Conservation (phyloP, 2,888 invertebrate genomes). For the Pocota personata region DNA sequence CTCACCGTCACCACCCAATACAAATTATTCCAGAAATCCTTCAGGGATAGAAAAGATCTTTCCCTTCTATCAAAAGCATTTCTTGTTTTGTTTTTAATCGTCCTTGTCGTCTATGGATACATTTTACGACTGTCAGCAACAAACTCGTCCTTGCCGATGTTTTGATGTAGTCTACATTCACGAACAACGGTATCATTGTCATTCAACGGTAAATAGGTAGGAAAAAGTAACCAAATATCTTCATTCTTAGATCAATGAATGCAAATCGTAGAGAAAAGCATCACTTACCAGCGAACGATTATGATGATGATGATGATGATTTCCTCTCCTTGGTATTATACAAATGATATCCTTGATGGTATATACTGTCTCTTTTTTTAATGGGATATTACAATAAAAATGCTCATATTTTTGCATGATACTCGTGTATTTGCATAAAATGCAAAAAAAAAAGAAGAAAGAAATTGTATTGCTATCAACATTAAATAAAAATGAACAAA, state of each 20-base stretch:
- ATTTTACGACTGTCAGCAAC: conserved; percentile 22
- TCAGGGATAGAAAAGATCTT: neutral
- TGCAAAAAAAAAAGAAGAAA: neutral
- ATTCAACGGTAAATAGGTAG: neutral
- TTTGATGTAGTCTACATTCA: conserved; percentile 2
- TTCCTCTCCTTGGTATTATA: conserved; percentile 3
- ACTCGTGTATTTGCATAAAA: conserved; percentile 21
- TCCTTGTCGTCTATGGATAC: conserved; percentile 43
- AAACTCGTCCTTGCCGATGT: conserved; percentile 30
- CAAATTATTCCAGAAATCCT: neutral
- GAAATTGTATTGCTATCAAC: neutral
- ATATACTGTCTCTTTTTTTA: conserved; percentile 33
- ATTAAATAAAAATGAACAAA: conserved; percentile 27
- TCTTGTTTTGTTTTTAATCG: conserved; percentile 5
- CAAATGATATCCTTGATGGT: conserved; percentile 49
- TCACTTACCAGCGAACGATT: neutral
- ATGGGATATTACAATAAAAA: conserved; percentile 57
- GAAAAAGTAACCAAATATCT: conserved; percentile 45
- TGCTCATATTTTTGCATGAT: conserved; percentile 45
- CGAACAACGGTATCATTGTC: conserved; percentile 33
- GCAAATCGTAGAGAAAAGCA: conserved; percentile 22
- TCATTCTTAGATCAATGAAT: conserved; percentile 49
- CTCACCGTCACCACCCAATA: no score
- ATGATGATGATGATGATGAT: conserved; percentile 19
- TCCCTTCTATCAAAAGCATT: neutral